Evolutionary conservation across 2,888 invertebrate genomes (phyloP), one percentile per base, ranked within the genome.

Genomic region (Phengaris alcon): DNA sequence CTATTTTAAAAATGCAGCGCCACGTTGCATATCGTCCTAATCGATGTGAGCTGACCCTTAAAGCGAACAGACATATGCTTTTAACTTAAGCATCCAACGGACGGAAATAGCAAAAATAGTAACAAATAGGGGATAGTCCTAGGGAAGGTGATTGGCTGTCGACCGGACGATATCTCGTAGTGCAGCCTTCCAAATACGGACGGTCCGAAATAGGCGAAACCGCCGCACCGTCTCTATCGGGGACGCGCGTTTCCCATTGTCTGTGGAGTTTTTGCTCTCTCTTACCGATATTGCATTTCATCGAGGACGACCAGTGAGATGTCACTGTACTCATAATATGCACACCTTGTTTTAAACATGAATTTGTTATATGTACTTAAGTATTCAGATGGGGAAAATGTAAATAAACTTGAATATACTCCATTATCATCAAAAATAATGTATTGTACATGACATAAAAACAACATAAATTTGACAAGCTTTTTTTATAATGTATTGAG

Each of bases 141-240:
- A 84, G 83, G 82, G 82, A 81, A 80, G 81, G 83, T 89, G 91
- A 91, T 84, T 85, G 86, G 80, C 81, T 77, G 85, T 78, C 87
- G 90, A 79, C 80, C 84, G 82, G 77, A 83, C 84, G 90, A 91
- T 91, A 91, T 90, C 90, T 89, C 87, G 91, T 87, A 86, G 83
- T 85, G 85, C 92, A 93, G 93, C 88, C 86, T 93, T 91, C 93
- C 93, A 88, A 93, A 93, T 93, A 92, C 88, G 93, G 92, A 80
- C 80, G 79, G 88, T 80, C 91, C 92, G 84, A 93, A 93, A 93
- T 93, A 91, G 93, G 93, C 87, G 89, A 84, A 85, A 86, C 83
- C 82, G 78, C 79, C 76, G 75, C 82, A 78, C 79, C 76, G 76
- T 76, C 79, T 80, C 87, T 88, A 89, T 90, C 87, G 90, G 89